These are phyloP conservation scores for Dendrolimus houi DNA, from an alignment of 2,888 invertebrate genomes.

Conservation along the genomic window DNA sequence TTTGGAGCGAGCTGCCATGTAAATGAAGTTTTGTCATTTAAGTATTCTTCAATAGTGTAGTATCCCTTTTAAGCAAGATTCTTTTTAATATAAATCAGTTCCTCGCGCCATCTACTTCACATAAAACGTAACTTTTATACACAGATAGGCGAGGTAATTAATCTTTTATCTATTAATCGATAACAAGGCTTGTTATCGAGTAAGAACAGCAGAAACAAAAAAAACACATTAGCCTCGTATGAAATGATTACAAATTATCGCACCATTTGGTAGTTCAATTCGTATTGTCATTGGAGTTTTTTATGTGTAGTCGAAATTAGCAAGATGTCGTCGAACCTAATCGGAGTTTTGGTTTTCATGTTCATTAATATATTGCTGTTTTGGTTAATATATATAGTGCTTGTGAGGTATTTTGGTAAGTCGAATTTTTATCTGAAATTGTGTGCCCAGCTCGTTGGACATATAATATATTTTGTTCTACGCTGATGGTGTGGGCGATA, in stretches of 20 bases:
- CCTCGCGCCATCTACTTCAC: not conserved
- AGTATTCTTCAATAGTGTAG: no score
- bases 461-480: no score
- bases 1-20: no score
- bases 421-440: slow-evolving; percentile 5
- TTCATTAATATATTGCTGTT: slow-evolving; percentile 39
- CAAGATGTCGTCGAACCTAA: slow-evolving; percentile 30
- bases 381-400: slow-evolving; percentile 40
- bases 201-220: not conserved
- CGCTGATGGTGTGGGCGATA: no score
- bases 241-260: not conserved
- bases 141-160: not conserved
- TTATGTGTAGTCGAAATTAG: no score
- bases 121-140: not conserved
- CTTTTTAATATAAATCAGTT: no score
- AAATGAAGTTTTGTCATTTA: no score
- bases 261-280: not conserved
- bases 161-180: not conserved
- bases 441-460: no score
- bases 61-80: no score
- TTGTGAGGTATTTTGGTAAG: slow-evolving; percentile 50
- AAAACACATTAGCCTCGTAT: not conserved
- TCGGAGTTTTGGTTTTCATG: slow-evolving; percentile 38
- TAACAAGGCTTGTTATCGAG: not conserved
- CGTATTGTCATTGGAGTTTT: not conserved